Evolutionary conservation across 2,113 vertebrate species (phyloP).

Genomic region (Micronycteris hirsuta): DNA sequence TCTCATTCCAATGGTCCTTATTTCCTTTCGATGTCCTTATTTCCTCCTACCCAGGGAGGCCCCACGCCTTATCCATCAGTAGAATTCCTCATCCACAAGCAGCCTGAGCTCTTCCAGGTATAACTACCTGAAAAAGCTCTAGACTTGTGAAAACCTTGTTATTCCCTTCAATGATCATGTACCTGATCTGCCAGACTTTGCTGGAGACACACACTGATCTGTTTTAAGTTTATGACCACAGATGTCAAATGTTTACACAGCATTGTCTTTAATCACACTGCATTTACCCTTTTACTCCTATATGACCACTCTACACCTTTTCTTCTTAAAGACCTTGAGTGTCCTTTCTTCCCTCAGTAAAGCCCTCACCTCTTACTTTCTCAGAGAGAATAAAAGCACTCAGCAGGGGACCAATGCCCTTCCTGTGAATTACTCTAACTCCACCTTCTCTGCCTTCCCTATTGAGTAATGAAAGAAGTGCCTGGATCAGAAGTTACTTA

Average conservation of each 20-base stretch:
- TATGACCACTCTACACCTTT: no score
- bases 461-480: no score
- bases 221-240: neutral
- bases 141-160: neutral
- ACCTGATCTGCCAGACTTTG: neutral
- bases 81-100: neutral
- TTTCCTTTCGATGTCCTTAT: neutral
- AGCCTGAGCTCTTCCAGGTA: neutral
- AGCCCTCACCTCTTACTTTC: neutral
- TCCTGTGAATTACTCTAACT: neutral
- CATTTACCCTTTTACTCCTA: neutral
- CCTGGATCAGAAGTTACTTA: no score
- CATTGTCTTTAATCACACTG: neutral
- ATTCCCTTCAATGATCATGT: neutral
- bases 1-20: neutral
- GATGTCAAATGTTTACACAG: neutral
- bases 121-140: no score
- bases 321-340: neutral
- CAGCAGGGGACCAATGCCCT: neutral
- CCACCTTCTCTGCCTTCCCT: neutral
- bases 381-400: neutral
- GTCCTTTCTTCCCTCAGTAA: neutral
- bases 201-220: neutral
- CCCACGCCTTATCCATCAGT: accelerated
- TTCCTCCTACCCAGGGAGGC: neutral